Evolutionary conservation across 2,113 vertebrate genomes (phyloP), one percentile per base, ranked within the genome.

Genomic region (Hyaena hyaena): DNA sequence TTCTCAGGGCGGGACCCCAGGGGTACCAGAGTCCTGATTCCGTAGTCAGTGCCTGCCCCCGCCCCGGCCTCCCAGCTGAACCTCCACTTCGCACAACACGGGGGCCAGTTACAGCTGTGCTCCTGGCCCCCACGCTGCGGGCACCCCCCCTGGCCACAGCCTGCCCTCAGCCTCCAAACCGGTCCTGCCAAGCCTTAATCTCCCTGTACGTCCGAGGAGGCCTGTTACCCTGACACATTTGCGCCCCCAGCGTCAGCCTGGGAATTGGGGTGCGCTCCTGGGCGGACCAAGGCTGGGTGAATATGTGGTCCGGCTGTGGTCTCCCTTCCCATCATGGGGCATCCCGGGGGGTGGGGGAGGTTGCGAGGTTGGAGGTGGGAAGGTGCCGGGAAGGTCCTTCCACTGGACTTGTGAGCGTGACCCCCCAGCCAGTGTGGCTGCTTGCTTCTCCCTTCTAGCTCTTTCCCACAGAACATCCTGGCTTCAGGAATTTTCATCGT

Each of bases 381-480:
- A 55, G 28, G 73, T 26, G 33, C 11, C 0, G 4, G 81, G 35
- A 35, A 35, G 35, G 6, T 26, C 39, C n/a, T 71, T 50, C 65
- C 55, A 63, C 4, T 28, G 63, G 50, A 39, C 43, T 74, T 7
- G 33, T 16, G 45, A 82, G 48, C 23, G 1, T 61, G 65, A 77
- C 53, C 97, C 92, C 35, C 16, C 35, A 61, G 35, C 76, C 63
- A 17, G 76, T 1, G 0, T 8, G 31, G 33, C 43, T 53, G 7
- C 58, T 26, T 23, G 0, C 45, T 66, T n/a, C 26, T 65, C 77
- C 35, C 43, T 39, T 84, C 88, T 2, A 76, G 86, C 39, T n/a
- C 61, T 87, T 91, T 89, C 79, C 93, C 81, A 93, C n/a, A 83
- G 79, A 79, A 69, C n/a, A 43, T 50, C 89, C 39, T 92, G 39